Conservation (phyloP, 2,888 invertebrate species). For the Penaeus monodon region DNA sequence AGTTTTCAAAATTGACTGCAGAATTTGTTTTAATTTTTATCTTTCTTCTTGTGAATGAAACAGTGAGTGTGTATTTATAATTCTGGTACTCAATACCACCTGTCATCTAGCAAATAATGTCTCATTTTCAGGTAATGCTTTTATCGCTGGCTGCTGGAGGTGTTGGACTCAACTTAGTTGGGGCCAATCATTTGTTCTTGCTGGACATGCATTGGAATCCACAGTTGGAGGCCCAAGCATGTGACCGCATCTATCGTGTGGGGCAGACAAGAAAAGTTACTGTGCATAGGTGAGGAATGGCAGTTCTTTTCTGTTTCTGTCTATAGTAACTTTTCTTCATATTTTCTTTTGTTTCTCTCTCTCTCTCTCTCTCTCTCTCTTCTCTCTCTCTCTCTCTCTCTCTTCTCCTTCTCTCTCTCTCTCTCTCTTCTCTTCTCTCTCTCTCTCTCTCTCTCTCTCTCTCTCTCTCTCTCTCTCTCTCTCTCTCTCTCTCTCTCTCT, state of each 20-base stretch:
- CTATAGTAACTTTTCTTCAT: too few species aligned
- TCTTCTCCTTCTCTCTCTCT: too few species aligned
- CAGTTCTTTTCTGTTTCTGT: too few species aligned
- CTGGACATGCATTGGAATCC: slow-evolving; percentile 98
- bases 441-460: not conserved
- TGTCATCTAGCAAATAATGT: not conserved
- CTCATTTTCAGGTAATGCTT: slow-evolving; percentile 70
- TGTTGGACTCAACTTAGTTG: slow-evolving; percentile 92
- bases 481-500: not conserved
- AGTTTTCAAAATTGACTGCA: too few species aligned
- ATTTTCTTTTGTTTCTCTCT: too few species aligned
- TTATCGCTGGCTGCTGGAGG: slow-evolving; percentile 94
- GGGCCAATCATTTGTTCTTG: slow-evolving; percentile 90
- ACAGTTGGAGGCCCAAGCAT: slow-evolving; percentile 93
- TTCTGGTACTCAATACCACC: too few species aligned
- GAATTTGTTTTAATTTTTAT: not conserved
- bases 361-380: too few species aligned
- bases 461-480: not conserved
- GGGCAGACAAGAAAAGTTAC: slow-evolving; percentile 63
- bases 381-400: too few species aligned
- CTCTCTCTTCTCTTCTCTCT: not conserved
- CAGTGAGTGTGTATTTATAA: not conserved
- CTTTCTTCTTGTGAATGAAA: not conserved
- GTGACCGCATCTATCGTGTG: slow-evolving; percentile 85
- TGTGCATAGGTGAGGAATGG: slow-evolving; percentile 59